Evolutionary conservation across 2,888 invertebrate species (phyloP).

Genomic region (Drosophila crucigera): DNA sequence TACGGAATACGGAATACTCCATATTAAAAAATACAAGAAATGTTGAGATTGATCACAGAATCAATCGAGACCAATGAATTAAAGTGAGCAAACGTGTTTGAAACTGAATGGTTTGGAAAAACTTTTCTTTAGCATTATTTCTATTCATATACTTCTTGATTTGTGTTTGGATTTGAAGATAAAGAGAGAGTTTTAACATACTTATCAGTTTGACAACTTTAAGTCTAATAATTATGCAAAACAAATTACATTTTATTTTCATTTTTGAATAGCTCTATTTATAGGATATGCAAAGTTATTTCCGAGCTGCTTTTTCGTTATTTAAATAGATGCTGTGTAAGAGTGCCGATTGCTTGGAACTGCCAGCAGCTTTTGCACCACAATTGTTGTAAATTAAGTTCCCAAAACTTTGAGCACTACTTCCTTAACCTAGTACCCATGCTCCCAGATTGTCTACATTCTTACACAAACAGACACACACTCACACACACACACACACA

Average conservation of each 20-base stretch:
- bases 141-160: not conserved
- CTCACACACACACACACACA: not conserved
- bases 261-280: not conserved
- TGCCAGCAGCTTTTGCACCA: slow-evolving; percentile 17
- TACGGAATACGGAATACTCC: too few relatives aligned
- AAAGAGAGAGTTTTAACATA: not conserved
- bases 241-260: not conserved
- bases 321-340: slow-evolving; percentile 4
- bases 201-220: not conserved
- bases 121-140: not conserved
- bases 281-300: not conserved
- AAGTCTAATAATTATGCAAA: not conserved
- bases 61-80: not conserved
- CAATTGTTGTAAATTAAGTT: slow-evolving; percentile 37
- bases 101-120: not conserved
- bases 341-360: slow-evolving; percentile 10
- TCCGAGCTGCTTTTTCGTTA: not conserved
- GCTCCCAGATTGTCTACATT: not conserved
- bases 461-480: not conserved
- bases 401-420: slow-evolving; percentile 26
- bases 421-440: slow-evolving; percentile 1
- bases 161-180: not conserved
- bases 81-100: not conserved
- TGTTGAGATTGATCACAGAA: not conserved
- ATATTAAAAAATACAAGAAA: not conserved